Evolutionary conservation across 1,140 invertebrate species (phyloP), one percentile per base, ranked within the genome.

Genomic region (Mactra quadrangularis): DNA sequence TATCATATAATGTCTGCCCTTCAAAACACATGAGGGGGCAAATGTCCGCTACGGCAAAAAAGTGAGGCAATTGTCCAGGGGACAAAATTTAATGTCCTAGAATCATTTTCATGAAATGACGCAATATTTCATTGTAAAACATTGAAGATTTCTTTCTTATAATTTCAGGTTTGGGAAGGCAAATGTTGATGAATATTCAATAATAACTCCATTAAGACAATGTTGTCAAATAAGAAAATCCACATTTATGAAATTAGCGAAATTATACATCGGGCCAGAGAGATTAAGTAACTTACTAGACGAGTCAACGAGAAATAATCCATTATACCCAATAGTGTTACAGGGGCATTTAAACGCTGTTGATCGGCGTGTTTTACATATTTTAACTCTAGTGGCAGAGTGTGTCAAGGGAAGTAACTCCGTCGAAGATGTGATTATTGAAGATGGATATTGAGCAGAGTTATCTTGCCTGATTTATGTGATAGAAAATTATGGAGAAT

Each of bases 151-250:
- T n/a, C n/a, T n/a, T 15, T 41, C 38, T 41, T 15, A 41, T 41
- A 41, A 41, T 79, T 79, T 47, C 35, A 70, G 77, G 22, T 81
- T 81, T 33, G 77, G 77, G 9, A 81, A 81, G 47, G 27, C 66
- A 3, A 50, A n/a, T 9, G 64, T 70, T 0, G 77, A 81, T 29
- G 77, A 81, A 50, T 57, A n/a, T n/a, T 70, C 64, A 29, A 81
- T 81, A 13, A 45, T 81, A 31, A 29, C 64, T 19, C 68, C 78
- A 15, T 27, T 71, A 0, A n/a, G 45, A 17, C 78, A 82, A 38
- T 82, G 77, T 27, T 82, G 78, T 25, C 17, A 45, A 29, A 79
- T 79, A 27, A 60, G 76, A 17, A 41, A 53, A 57, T 68, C 62
- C 3, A 79, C 76, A 17, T 57, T 79, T 38, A 15, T 55, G 50